These are phyloP conservation scores for Aspiorhynchus laticeps DNA, from an alignment of 2,113 vertebrate genomes.

Conservation along the genomic window DNA sequence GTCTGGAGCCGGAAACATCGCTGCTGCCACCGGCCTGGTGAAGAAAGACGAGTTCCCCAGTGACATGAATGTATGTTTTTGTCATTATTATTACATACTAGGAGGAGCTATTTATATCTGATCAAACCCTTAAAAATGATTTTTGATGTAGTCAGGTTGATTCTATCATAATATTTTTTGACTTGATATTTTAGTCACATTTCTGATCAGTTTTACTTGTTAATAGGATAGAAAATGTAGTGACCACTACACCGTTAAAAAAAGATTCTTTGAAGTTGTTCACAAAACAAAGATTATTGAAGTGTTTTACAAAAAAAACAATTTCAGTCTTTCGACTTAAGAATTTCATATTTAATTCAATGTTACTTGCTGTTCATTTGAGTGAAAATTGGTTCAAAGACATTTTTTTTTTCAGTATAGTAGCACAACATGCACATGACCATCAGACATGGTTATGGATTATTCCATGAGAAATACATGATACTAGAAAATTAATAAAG, in stretches of 20 bases:
- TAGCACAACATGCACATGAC: not conserved
- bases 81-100: not conserved
- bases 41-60: constrained; percentile 96
- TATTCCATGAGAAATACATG: not conserved
- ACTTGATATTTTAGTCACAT: not conserved
- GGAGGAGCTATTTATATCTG: not conserved
- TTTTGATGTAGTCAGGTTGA: not conserved
- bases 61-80: constrained; percentile 87
- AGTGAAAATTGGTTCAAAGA: not conserved
- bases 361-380: too few relatives aligned
- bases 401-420: not conserved
- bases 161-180: not conserved
- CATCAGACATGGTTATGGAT: not conserved
- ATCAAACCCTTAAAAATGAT: not conserved
- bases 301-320: too few relatives aligned
- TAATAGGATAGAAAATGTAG: not conserved
- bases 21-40: constrained; percentile 90
- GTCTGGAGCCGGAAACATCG: constrained; percentile 89
- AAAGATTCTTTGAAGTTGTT: not conserved
- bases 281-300: too few relatives aligned
- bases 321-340: too few relatives aligned
- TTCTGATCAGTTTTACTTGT: not conserved
- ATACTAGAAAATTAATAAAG: not conserved
- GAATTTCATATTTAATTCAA: too few relatives aligned
- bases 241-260: not conserved